Percentiles rank a stretch among this genome's conserved stretches.
phyloP scores from a whole-genome alignment of 2,797 vertebrate genomes.

The Peromyscus aztecus region DNA sequence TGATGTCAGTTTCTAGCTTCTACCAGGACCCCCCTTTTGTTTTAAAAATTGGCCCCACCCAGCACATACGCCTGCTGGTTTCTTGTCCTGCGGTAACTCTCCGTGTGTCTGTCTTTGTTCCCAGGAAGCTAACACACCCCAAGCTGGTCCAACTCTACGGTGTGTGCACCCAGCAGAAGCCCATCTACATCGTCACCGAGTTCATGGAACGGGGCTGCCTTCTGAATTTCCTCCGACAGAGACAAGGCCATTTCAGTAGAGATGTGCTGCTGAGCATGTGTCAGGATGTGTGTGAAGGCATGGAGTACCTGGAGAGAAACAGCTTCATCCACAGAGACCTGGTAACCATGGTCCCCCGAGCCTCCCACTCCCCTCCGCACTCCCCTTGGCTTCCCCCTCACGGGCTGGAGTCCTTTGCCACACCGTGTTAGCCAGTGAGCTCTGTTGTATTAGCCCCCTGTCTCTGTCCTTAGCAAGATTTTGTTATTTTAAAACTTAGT shows the following conservation, averaged over 20 bases:
- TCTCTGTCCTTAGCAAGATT: not conserved
- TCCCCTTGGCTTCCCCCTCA: accelerated
- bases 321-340: constrained; percentile 97
- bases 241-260: constrained; percentile 88
- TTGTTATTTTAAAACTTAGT: constrained; percentile 21
- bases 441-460: not conserved
- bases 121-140: constrained; percentile 95
- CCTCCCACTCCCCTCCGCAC: not conserved
- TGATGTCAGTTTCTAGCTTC: constrained; percentile 91
- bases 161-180: constrained; percentile 94
- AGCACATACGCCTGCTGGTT: not conserved
- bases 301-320: constrained; percentile 94
- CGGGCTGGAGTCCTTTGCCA: not conserved
- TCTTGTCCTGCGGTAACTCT: not conserved
- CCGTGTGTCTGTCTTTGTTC: constrained; percentile 51
- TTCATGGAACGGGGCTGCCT: constrained; percentile 97
- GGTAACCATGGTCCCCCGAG: constrained; percentile 85
- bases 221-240: constrained; percentile 93
- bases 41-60: not conserved
- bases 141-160: constrained; percentile 97
- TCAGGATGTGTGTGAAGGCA: constrained; percentile 94
- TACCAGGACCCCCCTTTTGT: not conserved
- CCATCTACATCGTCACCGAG: constrained; percentile 96
- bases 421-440: not conserved
- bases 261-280: constrained; percentile 93